Base-by-base conservation (phyloP, 1,140 invertebrate species). In the Andricus grossulariae region DNA sequence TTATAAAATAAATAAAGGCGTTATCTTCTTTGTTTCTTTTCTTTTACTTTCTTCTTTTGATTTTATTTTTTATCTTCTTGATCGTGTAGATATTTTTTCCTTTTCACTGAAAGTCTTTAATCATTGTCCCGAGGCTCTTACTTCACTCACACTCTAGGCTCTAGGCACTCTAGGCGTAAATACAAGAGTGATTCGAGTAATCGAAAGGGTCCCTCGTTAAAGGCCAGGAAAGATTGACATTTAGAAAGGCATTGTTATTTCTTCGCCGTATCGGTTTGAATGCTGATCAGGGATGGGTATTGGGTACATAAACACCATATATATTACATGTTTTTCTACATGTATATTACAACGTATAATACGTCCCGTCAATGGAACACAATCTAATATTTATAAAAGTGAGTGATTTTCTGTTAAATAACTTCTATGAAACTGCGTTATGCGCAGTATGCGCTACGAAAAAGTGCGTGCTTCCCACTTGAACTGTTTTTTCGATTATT, bases 221-320 rank as follows among this genome's bases (percentile, higher is more conserved):
- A 66, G 57, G 57, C 57, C 57, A 57, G 57, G 16, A 32, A 66
- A 66, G 57, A 66, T 66, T 66, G 57, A 66, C 57, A 66, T 66
- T 66, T 66, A 66, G 57, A 66, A 25, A 66, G 57, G 57, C 25
- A 54, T 54, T 54, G 16, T 66, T 60, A 25, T 60, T 39, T 13
- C 55, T 32, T 32, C 16, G 25, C 25, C 3, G 25, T 6, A 66
- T 66, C 32, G 25, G 15, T 66, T 15, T 21, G 4, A 32, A 66
- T 66, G 8, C 15, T 66, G 57, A 66, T 32, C 25, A 32, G 25
- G 25, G 25, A 32, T 32, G 25, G 25, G 25, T 32, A 32, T 5
- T 32, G 25, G 25, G 25, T 32, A 32, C 25, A 5, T 32, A 32
- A 5, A 32, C 25, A 32, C 3, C 4, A 32, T 32, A 25, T 25